phyloP scores from a whole-genome alignment of 2,888 invertebrate genomes.

The Junonia oenone region DNA sequence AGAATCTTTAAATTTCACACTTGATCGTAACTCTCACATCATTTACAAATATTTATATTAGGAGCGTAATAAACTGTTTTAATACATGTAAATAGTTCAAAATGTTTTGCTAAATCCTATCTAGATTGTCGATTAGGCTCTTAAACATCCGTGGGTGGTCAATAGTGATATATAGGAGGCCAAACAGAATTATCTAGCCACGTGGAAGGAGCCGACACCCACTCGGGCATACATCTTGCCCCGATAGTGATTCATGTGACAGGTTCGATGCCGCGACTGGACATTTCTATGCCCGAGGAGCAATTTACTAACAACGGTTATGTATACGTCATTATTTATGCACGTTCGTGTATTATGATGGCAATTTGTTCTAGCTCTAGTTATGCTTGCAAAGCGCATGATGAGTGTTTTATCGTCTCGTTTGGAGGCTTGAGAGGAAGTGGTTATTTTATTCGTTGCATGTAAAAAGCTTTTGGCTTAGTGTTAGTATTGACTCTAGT shows the following conservation, averaged over 20 bases:
- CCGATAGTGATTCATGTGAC: slow-evolving; percentile 26
- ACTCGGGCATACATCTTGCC: slow-evolving; percentile 22
- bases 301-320: slow-evolving; percentile 5
- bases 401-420: background rate
- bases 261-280: slow-evolving; percentile 13
- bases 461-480: too few species aligned
- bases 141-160: slow-evolving; percentile 20
- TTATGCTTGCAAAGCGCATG: background rate
- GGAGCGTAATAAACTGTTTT: background rate
- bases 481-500: too few species aligned
- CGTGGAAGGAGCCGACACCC: slow-evolving; percentile 26
- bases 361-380: background rate
- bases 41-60: background rate
- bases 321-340: background rate
- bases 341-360: background rate
- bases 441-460: too few species aligned
- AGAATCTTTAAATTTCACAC: background rate
- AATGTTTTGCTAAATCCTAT: slow-evolving; percentile 5
- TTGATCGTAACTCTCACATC: background rate
- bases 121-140: slow-evolving; percentile 13
- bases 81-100: background rate
- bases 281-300: slow-evolving; percentile 14
- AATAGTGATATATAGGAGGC: slow-evolving; percentile 23
- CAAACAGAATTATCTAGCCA: slow-evolving; percentile 21
- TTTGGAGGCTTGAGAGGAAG: background rate